Evolutionary conservation across 2,797 vertebrate genomes (phyloP), one percentile per base, ranked within the genome.

Genomic region (Mormyrops boulengeri): DNA sequence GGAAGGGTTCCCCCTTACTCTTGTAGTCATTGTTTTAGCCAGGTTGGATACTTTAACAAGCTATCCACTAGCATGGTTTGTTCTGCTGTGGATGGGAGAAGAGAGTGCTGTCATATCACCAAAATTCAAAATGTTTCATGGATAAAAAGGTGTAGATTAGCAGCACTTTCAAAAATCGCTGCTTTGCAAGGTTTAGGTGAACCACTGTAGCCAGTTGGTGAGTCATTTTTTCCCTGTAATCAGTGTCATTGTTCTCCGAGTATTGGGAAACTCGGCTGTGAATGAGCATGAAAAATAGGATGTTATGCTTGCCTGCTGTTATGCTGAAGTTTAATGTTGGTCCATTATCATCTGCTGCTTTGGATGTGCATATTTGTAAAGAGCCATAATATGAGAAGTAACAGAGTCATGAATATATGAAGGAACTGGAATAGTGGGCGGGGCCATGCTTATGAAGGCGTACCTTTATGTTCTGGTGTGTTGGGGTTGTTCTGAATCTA

Each of bases 211-310:
- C 77, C 41, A 47, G 77, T 47, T 82, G 77, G 41, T 82, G 77
- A 82, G 38, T 82, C 77, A 82, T 44, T 44, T 82, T 47, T 82
- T 82, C 77, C 77, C 38, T 82, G 38, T 82, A 14, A 89, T 82
- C 17, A 14, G 52, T 82, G 52, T 57, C 17, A 82, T 47, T 82
- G 41, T 82, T 47, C 26, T 38, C 77, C 4, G 6, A 82, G 41
- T 47, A 82, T 82, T 82, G 41, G 41, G 41, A 82, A 47, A 44
- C 41, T 9, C 41, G 0, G 38, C 41, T 82, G 38, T 9, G 77
- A 82, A 82, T 22, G 8, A 47, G 7, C 77, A 47, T 82, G 77
- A 44, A 47, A 47, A 82, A n/a, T 47, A 47, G 6, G 44, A 44
- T 47, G 19, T 44, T 44, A 19, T 82, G 69, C 14, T n/a, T 44